Conservation (phyloP, 2,888 invertebrate genomes). For the Hydroisotoma schaefferi region DNA sequence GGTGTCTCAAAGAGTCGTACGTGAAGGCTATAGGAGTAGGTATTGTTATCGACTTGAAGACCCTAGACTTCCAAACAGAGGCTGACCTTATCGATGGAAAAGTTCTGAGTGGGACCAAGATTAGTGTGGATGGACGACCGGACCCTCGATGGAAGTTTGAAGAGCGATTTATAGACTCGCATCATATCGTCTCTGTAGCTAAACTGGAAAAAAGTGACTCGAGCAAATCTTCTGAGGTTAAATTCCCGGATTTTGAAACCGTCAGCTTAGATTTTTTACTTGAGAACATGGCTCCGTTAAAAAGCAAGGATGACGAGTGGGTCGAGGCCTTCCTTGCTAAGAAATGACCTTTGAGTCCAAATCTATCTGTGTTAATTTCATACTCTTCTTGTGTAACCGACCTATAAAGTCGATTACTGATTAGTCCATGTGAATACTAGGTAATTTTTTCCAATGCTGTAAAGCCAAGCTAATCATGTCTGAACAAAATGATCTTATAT, state of each 20-base stretch:
- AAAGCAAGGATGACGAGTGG: constrained; percentile 58
- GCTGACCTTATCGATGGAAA: constrained; percentile 57
- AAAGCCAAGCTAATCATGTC: too few relatives aligned
- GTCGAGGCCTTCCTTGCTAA: constrained; percentile 61
- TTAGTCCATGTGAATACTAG: too few relatives aligned
- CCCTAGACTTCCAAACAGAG: constrained; percentile 70
- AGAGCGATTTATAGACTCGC: constrained; percentile 71
- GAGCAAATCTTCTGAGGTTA: constrained; percentile 45
- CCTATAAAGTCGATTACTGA: too few relatives aligned
- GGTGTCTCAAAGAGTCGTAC: constrained; percentile 93
- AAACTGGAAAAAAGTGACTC: constrained; percentile 48
- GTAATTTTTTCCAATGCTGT: too few relatives aligned
- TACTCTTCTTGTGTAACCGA: too few relatives aligned
- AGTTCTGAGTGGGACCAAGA: constrained; percentile 62
- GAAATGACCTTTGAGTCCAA: too few relatives aligned
- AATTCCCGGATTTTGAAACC: constrained; percentile 56
- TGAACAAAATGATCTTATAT: too few relatives aligned
- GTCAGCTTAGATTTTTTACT: constrained; percentile 63
- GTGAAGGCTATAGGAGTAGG: constrained; percentile 88
- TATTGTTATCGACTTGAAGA: constrained; percentile 69
- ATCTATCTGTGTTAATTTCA: too few relatives aligned
- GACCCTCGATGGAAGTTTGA: constrained; percentile 72
- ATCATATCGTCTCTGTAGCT: constrained; percentile 77
- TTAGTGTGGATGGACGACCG: constrained; percentile 60
- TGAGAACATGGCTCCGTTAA: constrained; percentile 56